Base-by-base conservation (phyloP, 1,140 invertebrate species). In the Anastrepha obliqua region DNA sequence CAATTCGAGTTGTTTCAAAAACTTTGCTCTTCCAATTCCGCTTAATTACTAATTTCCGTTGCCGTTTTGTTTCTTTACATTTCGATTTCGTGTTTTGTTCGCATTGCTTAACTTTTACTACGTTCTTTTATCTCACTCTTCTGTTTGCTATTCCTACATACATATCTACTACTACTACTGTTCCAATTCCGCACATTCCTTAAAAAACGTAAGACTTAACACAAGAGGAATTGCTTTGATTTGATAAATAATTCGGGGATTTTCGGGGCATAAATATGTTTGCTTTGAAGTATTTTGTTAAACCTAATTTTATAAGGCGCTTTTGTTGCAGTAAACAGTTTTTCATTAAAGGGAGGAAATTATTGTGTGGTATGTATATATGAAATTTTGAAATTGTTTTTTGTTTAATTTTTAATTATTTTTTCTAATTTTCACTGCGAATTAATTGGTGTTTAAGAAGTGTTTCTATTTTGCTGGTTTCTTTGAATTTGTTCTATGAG, bases 111-210 rank as follows among this genome's bases (percentile, higher is more conserved):
- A 65, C 47, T 29, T 67, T 87, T 58, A 87, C 60, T 65, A 87
- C 47, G 51, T 87, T 62, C 70, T 87, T 87, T 20, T 87, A 81
- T 87, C 87, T 78, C 87, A 87, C 51, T 87, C 67, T 44, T 74
- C 44, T 47, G 67, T 47, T 81, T 20, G 20, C 60, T 85, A 85
- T 7, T n/a, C 58, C 39, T 81, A 74, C 74, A 59, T 81, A 74
- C 74, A n/a, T 62, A 62, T 62, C 60, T 62, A 17, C 13, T 13
- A 6, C 44, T 47, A 81, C n/a, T 81, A 55, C 47, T 81, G 47
- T 81, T 81, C 74, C 74, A 81, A 81, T 55, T 81, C 74, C 74
- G 47, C 44, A 55, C 47, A 81, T 81, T 81, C 47, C 51, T 81
- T 29, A 81, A 20, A 20, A 55, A 58, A 55, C 42, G 42, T 17